A percentile compares a stretch with the other conserved stretches of the same genome.
phyloP scores from a whole-genome alignment of 2,113 vertebrate genomes.

The Anhinga anhinga region DNA sequence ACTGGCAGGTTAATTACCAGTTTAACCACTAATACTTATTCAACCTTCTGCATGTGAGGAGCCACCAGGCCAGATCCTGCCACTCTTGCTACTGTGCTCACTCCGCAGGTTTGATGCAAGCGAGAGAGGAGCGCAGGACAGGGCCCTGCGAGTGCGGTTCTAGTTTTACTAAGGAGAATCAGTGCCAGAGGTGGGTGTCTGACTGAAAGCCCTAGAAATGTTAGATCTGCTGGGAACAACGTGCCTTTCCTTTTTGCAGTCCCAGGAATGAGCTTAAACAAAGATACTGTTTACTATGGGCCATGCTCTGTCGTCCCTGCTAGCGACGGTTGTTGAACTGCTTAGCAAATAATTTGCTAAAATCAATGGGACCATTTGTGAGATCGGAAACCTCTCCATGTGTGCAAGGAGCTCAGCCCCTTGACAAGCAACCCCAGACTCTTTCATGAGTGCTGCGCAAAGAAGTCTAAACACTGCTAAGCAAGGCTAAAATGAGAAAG shows the following conservation, averaged over 20 bases:
- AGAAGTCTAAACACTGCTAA: neutral
- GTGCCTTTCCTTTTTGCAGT: neutral
- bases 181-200: neutral
- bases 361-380: rapidly evolving
- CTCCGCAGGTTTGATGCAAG: neutral
- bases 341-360: neutral
- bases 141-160: rapidly evolving
- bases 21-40: constrained; percentile 23
- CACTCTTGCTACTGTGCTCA: neutral
- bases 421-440: neutral
- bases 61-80: neutral
- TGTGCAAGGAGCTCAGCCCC: neutral
- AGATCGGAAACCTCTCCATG: neutral
- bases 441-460: rapidly evolving
- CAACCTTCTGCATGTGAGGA: constrained; percentile 3
- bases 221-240: neutral
- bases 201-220: neutral
- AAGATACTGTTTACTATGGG: neutral
- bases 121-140: neutral
- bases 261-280: neutral
- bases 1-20: neutral
- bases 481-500: neutral
- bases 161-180: neutral
- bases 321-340: neutral
- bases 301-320: neutral